Conservation (phyloP, 64 coral and sea anemone genomes). For the Acropora yongei region DNA sequence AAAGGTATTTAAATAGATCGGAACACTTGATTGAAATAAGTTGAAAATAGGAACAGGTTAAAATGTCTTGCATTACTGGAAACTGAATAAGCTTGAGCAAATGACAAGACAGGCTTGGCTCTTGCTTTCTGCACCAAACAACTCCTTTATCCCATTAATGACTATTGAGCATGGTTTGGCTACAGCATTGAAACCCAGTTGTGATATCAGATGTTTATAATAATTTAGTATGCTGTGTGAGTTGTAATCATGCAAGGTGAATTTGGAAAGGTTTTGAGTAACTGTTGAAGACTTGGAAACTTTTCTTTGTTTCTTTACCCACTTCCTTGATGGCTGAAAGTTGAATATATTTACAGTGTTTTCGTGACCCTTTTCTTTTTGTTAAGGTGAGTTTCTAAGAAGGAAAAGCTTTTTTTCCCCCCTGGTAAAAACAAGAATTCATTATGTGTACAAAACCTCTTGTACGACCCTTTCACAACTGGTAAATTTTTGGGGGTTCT, state of each 20-base stretch:
- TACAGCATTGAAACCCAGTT: neutral
- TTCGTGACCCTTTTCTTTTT: too few relatives aligned
- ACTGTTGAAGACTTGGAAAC: too few relatives aligned
- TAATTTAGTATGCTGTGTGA: too few relatives aligned
- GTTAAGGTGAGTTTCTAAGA: neutral
- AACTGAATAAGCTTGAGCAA: constrained; percentile 39
- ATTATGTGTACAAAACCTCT: neutral
- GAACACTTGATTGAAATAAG: constrained; percentile 7
- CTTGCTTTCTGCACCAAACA: constrained; percentile 58
- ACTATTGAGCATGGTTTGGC: constrained; percentile 56
- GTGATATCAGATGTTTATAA: constrained; percentile 1
- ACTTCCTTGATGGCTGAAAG: too few relatives aligned
- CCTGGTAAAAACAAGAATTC: constrained; percentile 4
- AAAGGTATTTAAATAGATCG: neutral
- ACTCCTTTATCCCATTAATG: constrained; percentile 42
- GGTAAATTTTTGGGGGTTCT: neutral
- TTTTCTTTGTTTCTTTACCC: too few relatives aligned
- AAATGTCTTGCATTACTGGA: too few relatives aligned
- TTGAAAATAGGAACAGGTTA: neutral
- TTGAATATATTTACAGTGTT: too few relatives aligned
- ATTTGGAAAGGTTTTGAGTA: too few relatives aligned
- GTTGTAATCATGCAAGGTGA: too few relatives aligned
- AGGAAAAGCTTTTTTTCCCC: neutral
- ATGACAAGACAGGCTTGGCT: constrained; percentile 56
- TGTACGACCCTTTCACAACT: constrained; percentile 1